Evolutionary conservation across 1,140 invertebrate genomes (phyloP), one percentile per base, ranked within the genome.

Genomic region (Danaus melanippus): DNA sequence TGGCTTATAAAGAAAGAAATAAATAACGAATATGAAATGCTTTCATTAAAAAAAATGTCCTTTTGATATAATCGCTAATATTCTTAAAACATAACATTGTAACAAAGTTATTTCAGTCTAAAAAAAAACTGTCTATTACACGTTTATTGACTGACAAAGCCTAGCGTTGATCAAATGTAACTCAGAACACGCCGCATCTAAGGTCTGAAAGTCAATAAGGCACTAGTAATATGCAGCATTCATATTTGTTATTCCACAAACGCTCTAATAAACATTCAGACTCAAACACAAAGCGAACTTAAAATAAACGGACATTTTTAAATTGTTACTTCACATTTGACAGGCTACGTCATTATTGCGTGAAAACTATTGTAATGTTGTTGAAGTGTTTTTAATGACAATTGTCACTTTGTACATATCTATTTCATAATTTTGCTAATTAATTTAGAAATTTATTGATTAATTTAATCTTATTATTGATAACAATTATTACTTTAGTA

Each of bases 1-100:
- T 74, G 71, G 75, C 76, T 80, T 81, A 81, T 81, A 67, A 79
- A 71, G 72, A 78, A 85, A 75, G 73, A 76, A 83, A 85, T 85
- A 85, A 85, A 83, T 85, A 83, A 85, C 79, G 74, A 84, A 83
- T 84, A 84, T 84, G 79, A 84, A 84, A 85, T 81, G 78, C 75
- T 79, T 32, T 74, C 64, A 74, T 80, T 80, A 69, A 79, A 82
- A n/a, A 32, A 32, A 79, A 79, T 80, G 75, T 77, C 66, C 66
- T 73, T 84, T 82, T 73, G 67, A 79, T 78, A 67, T 75, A 78
- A 75, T 76, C 65, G 58, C 71, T 78, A 74, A 70, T 68, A 76
- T 74, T 76, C 74, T 74, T 77, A 79, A 79, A 79, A 69, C 74
- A 77, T 75, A 81, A 74, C 64, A 74, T 73, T 75, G 66, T 67